Conservation (phyloP, 2,888 invertebrate species). For the Drosophila nr. medialis region DNA sequence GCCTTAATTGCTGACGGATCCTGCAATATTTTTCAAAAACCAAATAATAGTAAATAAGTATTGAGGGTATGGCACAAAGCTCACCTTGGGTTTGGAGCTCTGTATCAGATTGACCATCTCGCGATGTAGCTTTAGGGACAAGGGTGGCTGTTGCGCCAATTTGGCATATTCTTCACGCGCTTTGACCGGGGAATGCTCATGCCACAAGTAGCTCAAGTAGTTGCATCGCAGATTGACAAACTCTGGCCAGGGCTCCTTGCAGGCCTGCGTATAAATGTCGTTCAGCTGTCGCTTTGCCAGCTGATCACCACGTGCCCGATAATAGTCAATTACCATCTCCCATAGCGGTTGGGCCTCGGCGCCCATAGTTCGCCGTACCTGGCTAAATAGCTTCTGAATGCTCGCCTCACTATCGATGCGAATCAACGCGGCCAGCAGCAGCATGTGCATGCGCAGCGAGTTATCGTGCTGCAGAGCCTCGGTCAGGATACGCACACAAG, state of each 20-base stretch:
- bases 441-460: conserved; percentile 84
- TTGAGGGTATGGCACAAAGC: neutral
- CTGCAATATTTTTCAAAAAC: conserved; percentile 36
- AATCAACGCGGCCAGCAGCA: conserved; percentile 85
- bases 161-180: conserved; percentile 88
- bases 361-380: conserved; percentile 79
- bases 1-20: conserved; percentile 84
- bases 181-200: conserved; percentile 83
- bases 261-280: conserved; percentile 75
- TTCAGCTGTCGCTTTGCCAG: conserved; percentile 64
- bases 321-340: conserved; percentile 77
- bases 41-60: conserved; percentile 75
- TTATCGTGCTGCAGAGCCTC: conserved; percentile 85
- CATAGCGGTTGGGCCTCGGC: conserved; percentile 71
- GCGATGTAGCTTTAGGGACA: conserved; percentile 87
- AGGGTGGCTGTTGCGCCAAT: conserved; percentile 87
- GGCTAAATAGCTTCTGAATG: conserved; percentile 83
- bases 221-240: conserved; percentile 76
- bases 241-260: conserved; percentile 63
- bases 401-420: conserved; percentile 84
- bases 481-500: conserved; percentile 73
- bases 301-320: conserved; percentile 70
- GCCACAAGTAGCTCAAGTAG: conserved; percentile 71
- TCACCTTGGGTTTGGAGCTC: conserved; percentile 51
- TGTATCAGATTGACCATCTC: conserved; percentile 86